phyloP scores from a whole-genome alignment of 2,113 vertebrate species.

The Dromaius novaehollandiae region DNA sequence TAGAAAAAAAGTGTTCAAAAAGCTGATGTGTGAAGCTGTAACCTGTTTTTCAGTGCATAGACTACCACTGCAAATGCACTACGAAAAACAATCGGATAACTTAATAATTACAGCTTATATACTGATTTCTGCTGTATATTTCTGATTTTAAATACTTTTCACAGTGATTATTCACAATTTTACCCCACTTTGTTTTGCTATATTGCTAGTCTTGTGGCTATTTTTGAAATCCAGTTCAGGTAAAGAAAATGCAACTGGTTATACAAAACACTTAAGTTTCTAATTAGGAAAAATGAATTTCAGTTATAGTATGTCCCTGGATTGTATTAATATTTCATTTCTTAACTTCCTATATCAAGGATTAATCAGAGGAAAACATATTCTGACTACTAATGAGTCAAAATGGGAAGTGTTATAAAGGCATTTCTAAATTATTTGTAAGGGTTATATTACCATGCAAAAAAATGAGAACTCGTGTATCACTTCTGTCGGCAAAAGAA shows the following conservation, averaged over 20 bases:
- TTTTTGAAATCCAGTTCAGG: not conserved
- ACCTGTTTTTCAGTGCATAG: not conserved
- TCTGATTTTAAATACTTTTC: not conserved
- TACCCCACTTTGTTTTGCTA: not conserved
- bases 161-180: not conserved
- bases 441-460: not conserved
- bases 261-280: constrained; percentile 37
- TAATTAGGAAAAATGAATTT: constrained; percentile 27
- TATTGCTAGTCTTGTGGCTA: not conserved
- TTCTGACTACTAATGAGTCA: constrained; percentile 29
- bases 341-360: constrained; percentile 21
- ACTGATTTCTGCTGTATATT: not conserved
- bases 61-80: not conserved
- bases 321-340: constrained; percentile 64
- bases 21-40: not conserved
- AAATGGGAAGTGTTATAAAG: not conserved
- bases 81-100: not conserved
- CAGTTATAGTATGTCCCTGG: not conserved
- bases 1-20: not conserved
- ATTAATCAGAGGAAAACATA: constrained; percentile 32
- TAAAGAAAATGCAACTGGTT: constrained; percentile 12
- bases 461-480: not conserved
- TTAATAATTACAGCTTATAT: not conserved
- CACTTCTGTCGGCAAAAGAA: not conserved
- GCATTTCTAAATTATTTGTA: not conserved